Percentiles rank a stretch among this genome's conserved stretches.
These are phyloP conservation scores for Torymus aiolomorphi DNA, from an alignment of 2,888 invertebrate genomes.

Conservation along the genomic window DNA sequence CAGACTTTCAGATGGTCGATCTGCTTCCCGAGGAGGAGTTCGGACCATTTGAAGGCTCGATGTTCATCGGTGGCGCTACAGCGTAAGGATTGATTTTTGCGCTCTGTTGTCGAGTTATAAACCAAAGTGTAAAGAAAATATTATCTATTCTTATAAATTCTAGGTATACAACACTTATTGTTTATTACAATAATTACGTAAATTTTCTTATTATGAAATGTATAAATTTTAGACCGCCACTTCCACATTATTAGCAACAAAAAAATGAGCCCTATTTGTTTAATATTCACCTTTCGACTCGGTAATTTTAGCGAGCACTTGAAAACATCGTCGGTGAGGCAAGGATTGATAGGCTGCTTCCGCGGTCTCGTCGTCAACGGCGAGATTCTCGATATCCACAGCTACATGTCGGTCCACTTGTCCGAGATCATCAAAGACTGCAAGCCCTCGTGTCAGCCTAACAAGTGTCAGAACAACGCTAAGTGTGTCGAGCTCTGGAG, in stretches of 20 bases:
- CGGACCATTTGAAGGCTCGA: constrained; percentile 94
- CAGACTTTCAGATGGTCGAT: constrained; percentile 92
- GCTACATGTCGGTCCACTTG: constrained; percentile 93
- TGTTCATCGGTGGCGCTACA: constrained; percentile 95
- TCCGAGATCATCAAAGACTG: constrained; percentile 95
- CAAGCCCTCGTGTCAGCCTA: constrained; percentile 94
- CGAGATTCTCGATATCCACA: constrained; percentile 92
- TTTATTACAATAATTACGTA: constrained; percentile 9
- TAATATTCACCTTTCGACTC: no score
- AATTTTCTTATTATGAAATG: not conserved
- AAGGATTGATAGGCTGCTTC: constrained; percentile 95
- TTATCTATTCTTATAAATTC: no score
- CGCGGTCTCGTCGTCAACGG: constrained; percentile 94
- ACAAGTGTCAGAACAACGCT: constrained; percentile 94
- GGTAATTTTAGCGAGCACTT: constrained; percentile 82
- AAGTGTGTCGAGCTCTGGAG: constrained; percentile 95
- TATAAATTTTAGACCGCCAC: no score
- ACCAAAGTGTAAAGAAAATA: no score
- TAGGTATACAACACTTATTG: not conserved
- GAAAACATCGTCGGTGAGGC: constrained; percentile 88
- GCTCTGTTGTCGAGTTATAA: no score
- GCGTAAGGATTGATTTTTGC: constrained; percentile 80
- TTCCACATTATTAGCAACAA: no score
- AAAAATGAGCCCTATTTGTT: no score
- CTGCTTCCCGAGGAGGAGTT: constrained; percentile 90